Evolutionary conservation across 2,888 invertebrate species (phyloP).

Genomic region (Xestia c-nigrum): DNA sequence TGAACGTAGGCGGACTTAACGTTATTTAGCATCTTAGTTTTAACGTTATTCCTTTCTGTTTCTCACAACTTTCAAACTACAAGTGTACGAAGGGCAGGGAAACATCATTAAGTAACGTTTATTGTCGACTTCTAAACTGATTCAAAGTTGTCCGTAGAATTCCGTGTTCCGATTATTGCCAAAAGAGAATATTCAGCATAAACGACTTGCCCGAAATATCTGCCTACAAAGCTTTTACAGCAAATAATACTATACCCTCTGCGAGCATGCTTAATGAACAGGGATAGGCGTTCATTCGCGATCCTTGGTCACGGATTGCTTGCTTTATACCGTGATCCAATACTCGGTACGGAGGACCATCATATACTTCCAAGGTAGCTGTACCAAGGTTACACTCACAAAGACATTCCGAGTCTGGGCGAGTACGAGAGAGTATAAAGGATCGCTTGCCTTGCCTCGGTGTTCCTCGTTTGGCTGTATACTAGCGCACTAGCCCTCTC

Average conservation of each 20-base stretch:
- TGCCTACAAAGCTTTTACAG: conserved; percentile 22
- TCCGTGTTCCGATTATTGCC: not conserved
- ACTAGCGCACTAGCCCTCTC: too few species aligned
- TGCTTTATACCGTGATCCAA: not conserved
- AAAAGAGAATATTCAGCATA: conserved; percentile 7
- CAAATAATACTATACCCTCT: not conserved
- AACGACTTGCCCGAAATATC: conserved; percentile 7
- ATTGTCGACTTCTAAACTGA: not conserved
- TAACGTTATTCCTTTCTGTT: not conserved
- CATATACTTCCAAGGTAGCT: not conserved
- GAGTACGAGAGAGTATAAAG: too few species aligned
- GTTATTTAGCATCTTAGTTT: too few species aligned
- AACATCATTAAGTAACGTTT: not conserved
- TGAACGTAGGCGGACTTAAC: too few species aligned
- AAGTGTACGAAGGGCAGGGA: too few species aligned
- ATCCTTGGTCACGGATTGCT: not conserved
- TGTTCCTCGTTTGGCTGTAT: too few species aligned
- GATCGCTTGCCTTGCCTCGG: too few species aligned
- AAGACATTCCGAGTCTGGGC: too few species aligned
- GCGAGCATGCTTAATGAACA: not conserved
- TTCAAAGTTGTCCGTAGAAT: not conserved
- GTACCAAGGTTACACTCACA: not conserved
- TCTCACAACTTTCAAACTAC: not conserved
- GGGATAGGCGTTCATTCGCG: too few species aligned
- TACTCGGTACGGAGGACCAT: not conserved